Evolutionary conservation across 1,140 invertebrate genomes (phyloP), one percentile per base, ranked within the genome.

Genomic region (Glomeris maerens): DNA sequence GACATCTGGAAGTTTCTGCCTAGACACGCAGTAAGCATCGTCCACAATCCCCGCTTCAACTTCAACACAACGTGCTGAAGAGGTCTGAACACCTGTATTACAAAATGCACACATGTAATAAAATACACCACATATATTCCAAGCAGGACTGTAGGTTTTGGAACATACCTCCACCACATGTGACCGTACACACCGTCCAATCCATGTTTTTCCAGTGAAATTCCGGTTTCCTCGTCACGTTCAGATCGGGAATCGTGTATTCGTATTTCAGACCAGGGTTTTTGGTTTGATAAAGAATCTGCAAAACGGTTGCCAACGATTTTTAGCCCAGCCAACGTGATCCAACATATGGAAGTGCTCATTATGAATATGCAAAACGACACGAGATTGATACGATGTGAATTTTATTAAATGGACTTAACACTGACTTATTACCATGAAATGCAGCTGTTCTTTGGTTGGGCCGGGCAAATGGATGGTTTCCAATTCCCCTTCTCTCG

Each of bases 261-360:
- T 90, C 83, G 68, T 84, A 90, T 47, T 72, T 72, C 14, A 91
- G 72, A 14, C 85, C 85, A 1, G 81, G 79, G 62, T 89, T 89
- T 52, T 78, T 73, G n/a, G 82, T 81, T 60, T 82, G 77, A 60
- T 82, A 82, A 55, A 89, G 78, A 22, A 86, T 70, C 87, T 90
- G 70, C 55, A 75, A 68, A 27, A 36, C 17, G 10, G 17, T 36
- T 10, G 10, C 17, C 10, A 36, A 36, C 17, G 10, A 10, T 36
- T 36, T 36, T 36, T 36, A 10, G 10, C 10, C 31, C 10, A 36
- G 31, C 17, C 17, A n/a, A n/a, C n/a, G n/a, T n/a, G n/a, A n/a
- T n/a, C n/a, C n/a, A n/a, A n/a, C n/a, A n/a, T n/a, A n/a, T n/a
- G n/a, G n/a, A n/a, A n/a, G n/a, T n/a, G n/a, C n/a, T n/a, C n/a